phyloP scores from a whole-genome alignment of 2,797 vertebrate species.

The Alcedo quadribrachys region DNA sequence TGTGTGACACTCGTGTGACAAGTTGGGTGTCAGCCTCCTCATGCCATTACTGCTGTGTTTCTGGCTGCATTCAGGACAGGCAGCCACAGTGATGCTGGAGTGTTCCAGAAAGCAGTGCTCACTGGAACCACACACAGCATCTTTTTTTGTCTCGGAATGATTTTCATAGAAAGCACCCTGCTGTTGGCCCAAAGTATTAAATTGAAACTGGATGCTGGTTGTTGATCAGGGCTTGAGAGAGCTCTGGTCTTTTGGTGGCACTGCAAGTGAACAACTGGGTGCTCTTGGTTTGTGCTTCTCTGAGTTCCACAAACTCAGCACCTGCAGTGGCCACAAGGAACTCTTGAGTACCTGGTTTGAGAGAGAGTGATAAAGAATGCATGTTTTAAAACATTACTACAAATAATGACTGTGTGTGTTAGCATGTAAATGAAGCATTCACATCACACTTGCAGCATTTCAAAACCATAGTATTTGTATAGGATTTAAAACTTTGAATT shows the following conservation, averaged over 20 bases:
- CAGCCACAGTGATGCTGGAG: not conserved
- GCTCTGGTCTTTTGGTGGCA: not conserved
- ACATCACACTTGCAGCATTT: not conserved
- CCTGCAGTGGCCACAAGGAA: not conserved
- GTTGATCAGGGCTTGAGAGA: not conserved
- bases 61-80: not conserved
- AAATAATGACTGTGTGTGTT: not conserved
- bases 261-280: not conserved
- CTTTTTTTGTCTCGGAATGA: not conserved
- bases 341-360: not conserved
- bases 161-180: not conserved
- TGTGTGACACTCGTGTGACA: not conserved
- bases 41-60: not conserved
- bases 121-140: not conserved
- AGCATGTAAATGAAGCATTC: not conserved
- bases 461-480: not conserved
- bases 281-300: not conserved
- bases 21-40: rapidly evolving
- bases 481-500: not conserved
- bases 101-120: not conserved
- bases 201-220: not conserved
- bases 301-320: not conserved
- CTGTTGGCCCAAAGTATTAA: not conserved
- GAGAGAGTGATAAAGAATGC: not conserved
- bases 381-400: not conserved